phyloP scores from a whole-genome alignment of 1,140 invertebrate species.

The Dinoponera quadriceps region DNA sequence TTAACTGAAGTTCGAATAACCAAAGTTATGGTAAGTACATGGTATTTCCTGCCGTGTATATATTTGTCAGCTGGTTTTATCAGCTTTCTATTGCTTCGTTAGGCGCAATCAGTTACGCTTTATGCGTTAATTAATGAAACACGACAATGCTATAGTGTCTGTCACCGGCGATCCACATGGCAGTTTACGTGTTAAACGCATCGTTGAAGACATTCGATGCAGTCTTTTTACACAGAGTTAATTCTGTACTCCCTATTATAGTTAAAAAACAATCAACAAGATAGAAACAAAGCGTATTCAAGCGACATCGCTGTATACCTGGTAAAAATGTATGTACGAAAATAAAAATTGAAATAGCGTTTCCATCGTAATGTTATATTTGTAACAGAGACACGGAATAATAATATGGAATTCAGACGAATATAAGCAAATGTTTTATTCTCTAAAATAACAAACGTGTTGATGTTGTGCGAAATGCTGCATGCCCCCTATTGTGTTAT shows the following conservation, averaged over 20 bases:
- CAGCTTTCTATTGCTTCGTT: too few species aligned
- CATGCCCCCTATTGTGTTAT: slow-evolving; percentile 1
- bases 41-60: too few species aligned
- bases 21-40: too few species aligned
- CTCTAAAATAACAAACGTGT: not conserved
- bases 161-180: too few species aligned
- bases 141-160: too few species aligned
- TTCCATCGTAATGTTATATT: too few species aligned
- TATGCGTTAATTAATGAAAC: too few species aligned
- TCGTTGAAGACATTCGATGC: not conserved
- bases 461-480: slow-evolving; percentile 22
- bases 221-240: not conserved
- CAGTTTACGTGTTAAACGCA: not conserved
- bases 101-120: too few species aligned
- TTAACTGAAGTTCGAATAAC: too few species aligned
- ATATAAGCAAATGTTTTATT: not conserved
- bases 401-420: not conserved
- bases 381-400: not conserved
- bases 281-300: not conserved
- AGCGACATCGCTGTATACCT: not conserved
- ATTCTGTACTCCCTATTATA: not conserved
- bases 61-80: too few species aligned
- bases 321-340: not conserved
- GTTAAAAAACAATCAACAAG: not conserved
- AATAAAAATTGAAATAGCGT: slow-evolving; percentile 14